Evolutionary conservation across 2,797 vertebrate genomes (phyloP).

Genomic region (Rhinoraja longicauda): DNA sequence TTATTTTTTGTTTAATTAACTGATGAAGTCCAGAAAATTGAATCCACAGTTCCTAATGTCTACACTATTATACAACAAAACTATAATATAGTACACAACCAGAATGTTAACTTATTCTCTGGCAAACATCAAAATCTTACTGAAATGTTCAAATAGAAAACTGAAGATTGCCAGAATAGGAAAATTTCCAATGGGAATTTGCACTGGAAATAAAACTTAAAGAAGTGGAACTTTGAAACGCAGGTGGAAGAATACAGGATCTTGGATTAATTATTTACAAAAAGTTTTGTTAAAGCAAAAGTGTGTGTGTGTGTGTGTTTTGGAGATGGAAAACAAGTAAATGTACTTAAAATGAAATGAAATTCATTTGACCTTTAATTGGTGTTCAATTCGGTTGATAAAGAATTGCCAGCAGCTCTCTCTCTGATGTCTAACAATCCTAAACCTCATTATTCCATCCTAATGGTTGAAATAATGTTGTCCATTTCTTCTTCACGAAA

Average conservation of each 20-base stretch:
- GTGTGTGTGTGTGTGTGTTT: not conserved
- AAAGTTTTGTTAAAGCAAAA: not conserved
- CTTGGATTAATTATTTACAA: not conserved
- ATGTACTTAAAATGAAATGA: not conserved
- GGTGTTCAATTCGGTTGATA: slow-evolving; percentile 56
- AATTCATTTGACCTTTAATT: slow-evolving; percentile 52
- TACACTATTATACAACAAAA: not conserved
- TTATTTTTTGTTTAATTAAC: not conserved
- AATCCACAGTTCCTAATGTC: not conserved
- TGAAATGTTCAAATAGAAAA: not conserved
- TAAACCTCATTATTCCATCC: slow-evolving; percentile 62
- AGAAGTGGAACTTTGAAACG: not conserved
- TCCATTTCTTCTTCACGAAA: slow-evolving; percentile 65
- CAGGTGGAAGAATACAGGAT: not conserved
- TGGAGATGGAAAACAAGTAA: not conserved
- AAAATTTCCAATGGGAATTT: not conserved
- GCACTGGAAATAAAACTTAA: not conserved
- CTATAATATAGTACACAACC: not conserved
- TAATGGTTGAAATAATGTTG: slow-evolving; percentile 60
- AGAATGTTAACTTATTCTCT: not conserved
- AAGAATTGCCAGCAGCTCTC: slow-evolving; percentile 70
- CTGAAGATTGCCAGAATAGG: not conserved
- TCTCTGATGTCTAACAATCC: slow-evolving; percentile 62
- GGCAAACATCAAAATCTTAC: not conserved
- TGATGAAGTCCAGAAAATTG: not conserved